A percentile compares a stretch with the other conserved stretches of the same genome.
These are phyloP conservation scores for Lissonota sp. DNA, from an alignment of 2,888 invertebrate genomes.

Conservation along the genomic window DNA sequence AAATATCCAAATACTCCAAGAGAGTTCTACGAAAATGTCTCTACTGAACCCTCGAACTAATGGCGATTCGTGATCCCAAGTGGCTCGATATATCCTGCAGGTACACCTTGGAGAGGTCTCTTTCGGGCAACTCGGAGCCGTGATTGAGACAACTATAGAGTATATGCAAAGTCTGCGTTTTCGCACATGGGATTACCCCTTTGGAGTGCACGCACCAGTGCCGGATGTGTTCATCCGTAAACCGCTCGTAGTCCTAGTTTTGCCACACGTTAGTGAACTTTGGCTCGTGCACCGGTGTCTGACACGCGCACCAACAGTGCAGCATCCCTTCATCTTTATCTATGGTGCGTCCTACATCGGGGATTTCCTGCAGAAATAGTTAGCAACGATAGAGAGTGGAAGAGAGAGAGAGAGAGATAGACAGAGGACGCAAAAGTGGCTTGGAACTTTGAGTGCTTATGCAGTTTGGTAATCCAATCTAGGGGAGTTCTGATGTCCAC, in stretches of 20 bases:
- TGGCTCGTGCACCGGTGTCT: slow-evolving; percentile 34
- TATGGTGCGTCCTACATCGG: slow-evolving; percentile 59
- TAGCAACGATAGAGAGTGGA: slow-evolving; percentile 62
- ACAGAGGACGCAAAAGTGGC: too few relatives aligned
- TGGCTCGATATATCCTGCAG: not conserved
- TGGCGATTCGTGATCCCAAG: slow-evolving; percentile 12
- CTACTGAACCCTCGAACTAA: not conserved
- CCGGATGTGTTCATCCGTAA: slow-evolving; percentile 49
- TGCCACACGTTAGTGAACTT: slow-evolving; percentile 41
- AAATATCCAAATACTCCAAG: not conserved
- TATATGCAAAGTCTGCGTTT: slow-evolving; percentile 13
- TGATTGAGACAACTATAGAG: slow-evolving; percentile 12
- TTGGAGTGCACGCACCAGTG: slow-evolving; percentile 42
- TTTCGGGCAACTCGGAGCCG: slow-evolving; percentile 21
- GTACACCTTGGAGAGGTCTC: not conserved
- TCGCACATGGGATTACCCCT: slow-evolving; percentile 35
- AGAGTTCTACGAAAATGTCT: not conserved
- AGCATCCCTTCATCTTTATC: slow-evolving; percentile 63
- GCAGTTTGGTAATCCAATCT: slow-evolving; percentile 44
- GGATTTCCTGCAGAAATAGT: slow-evolving; percentile 62
- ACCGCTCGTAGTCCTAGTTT: slow-evolving; percentile 29
- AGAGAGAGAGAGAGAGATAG: too few relatives aligned
- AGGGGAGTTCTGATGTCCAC: slow-evolving; percentile 7
- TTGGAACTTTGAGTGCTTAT: slow-evolving; percentile 67
- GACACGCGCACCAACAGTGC: slow-evolving; percentile 37